Base-by-base conservation (phyloP, 2,797 vertebrate species). In the Gymnopithys bicolor region DNA sequence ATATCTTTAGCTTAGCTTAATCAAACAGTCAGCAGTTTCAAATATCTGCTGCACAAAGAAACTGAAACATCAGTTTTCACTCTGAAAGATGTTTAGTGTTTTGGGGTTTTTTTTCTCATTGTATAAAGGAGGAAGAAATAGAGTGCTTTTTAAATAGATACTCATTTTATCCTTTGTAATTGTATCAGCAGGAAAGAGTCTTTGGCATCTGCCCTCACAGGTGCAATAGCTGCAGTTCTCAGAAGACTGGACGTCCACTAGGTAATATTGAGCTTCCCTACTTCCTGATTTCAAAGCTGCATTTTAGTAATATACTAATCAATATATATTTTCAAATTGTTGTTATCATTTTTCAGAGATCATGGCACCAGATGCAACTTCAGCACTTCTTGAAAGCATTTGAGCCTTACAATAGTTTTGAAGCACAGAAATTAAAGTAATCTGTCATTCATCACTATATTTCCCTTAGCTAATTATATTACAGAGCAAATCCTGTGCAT, bases 271-370 rank as follows among this genome's bases (percentile, higher is more conserved):
- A 95, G 35, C 62, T 89, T 33, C 25, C 24, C 5, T 23, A 17
- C 23, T 45, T 60, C 25, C 80, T 91, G 52, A 62, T 84, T 94
- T 96, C 71, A 84, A 91, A 78, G 30, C 7, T 58, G 39, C 27
- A 23, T 90, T 87, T 95, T 84, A 83, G 51, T 22, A 89, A 68
- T 28, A 33, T 23, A 11, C 16, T 92, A 85, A 96, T 95, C 78
- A 91, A 71, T 94, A 92, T 64, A 16, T 86, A 87, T 95, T 96
- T 96, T 53, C 27, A 96, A 96, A 94, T 83, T 84, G 19, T 89
- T 95, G 51, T 82, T 80, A 83, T 89, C 59, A 69, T 73, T 96
- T 48, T 68, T 95, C 35, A 87, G 71, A 88, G 90, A 93, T 62
- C 33, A 62, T 46, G 64, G 56, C 67, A 96, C 80, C 91, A 94